Evolutionary conservation across 2,113 vertebrate genomes (phyloP), one percentile per base, ranked within the genome.

Genomic region (Herpailurus yagouaroundi): DNA sequence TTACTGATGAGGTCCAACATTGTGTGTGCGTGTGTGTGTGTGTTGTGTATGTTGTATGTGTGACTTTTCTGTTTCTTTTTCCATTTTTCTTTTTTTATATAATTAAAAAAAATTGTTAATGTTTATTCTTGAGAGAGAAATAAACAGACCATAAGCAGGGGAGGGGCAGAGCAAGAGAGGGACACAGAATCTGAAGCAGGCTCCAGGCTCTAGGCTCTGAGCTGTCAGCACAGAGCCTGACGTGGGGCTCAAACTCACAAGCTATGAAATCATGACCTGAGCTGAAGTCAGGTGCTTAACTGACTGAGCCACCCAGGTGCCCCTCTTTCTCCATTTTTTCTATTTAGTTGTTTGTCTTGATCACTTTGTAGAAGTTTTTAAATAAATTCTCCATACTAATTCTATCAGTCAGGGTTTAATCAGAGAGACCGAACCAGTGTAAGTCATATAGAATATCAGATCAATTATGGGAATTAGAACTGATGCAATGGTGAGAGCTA

Each of bases 51-150:
- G 16, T 45, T 11, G 29, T 2, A 80, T 74, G 0, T 63, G 3
- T 52, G 27, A 64, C 7, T 77, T 90, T 83, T 71, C 18, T 77
- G 5, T 85, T 92, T 82, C 25, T 96, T 82, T 63, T 91, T 10
- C 5, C 1, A n/a, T 63, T 88, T 96, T 79, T 97, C 12, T 89
- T 88, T 96, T 79, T 97, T 10, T 89, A 57, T 57, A 2, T 57
- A 57, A 57, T 21, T 57, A 57, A 57, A 21, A 55, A 57, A 6
- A 57, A 57, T 57, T 57, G 45, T 21, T 57, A 57, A 57, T 57
- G 55, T 57, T 57, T 57, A 57, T 57, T 57, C 55, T 57, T 57
- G 18, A 57, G 55, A 57, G 55, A 57, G 55, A 57, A 57, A 57
- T 18, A 57, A 57, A 57, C 55, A 57, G 6, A 57, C 5, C 55